These are phyloP conservation scores for Stratiomys singularior DNA, from an alignment of 2,888 invertebrate species.

Conservation along the genomic window DNA sequence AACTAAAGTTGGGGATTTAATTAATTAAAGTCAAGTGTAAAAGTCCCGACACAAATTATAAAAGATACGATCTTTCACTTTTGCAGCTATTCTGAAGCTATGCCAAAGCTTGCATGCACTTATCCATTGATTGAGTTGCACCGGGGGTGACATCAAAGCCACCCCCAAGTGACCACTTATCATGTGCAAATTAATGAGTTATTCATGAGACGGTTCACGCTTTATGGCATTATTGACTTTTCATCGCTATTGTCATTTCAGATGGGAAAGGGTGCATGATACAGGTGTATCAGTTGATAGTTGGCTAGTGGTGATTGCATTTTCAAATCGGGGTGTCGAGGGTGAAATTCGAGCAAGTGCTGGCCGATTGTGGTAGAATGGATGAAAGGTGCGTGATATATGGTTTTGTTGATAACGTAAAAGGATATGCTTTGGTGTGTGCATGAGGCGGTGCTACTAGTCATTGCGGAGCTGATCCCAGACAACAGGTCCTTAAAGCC, in stretches of 20 bases:
- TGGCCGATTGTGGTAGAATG: neutral
- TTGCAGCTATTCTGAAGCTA: neutral
- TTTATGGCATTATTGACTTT: slow-evolving; percentile 23
- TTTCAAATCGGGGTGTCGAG: neutral
- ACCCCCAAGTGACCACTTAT: slow-evolving; percentile 7
- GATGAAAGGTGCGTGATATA: slow-evolving; percentile 3
- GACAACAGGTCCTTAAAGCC: too few species aligned
- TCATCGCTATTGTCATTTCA: neutral
- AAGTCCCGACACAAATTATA: neutral
- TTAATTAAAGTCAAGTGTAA: slow-evolving; percentile 7
- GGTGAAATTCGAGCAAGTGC: neutral
- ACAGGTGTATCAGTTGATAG: neutral
- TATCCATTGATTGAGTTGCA: slow-evolving; percentile 1
- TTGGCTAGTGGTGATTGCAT: neutral
- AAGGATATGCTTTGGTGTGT: neutral
- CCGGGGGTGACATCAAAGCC: neutral
- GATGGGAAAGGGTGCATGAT: neutral
- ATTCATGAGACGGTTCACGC: slow-evolving; percentile 6
- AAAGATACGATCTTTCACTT: slow-evolving; percentile 7
- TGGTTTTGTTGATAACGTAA: neutral
- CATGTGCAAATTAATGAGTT: slow-evolving; percentile 24
- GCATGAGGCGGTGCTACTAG: too few species aligned
- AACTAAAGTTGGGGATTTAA: neutral
- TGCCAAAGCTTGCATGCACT: neutral
- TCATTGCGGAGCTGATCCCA: too few species aligned